phyloP scores from a whole-genome alignment of 1,140 invertebrate species.

The Drosophila setifemur region DNA sequence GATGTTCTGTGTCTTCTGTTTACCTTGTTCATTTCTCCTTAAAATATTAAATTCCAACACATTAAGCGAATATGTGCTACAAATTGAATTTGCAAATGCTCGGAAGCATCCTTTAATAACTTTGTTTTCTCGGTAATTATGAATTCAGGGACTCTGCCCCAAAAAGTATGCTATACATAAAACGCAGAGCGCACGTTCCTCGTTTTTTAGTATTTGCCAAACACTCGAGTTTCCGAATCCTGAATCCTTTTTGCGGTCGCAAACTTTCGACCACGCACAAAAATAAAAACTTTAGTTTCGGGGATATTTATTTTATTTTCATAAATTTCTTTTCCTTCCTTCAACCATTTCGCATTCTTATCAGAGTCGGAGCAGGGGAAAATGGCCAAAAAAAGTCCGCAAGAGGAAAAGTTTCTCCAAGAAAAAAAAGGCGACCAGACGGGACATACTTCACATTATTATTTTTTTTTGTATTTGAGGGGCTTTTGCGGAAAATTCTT shows the following conservation, averaged over 20 bases:
- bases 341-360: slow-evolving; percentile 63
- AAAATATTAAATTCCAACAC: background rate
- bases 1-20: no score
- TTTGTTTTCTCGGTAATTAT: slow-evolving; percentile 48
- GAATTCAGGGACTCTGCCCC: slow-evolving; percentile 5
- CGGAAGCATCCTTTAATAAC: slow-evolving; percentile 23
- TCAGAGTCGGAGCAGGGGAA: slow-evolving; percentile 22
- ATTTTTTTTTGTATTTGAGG: background rate
- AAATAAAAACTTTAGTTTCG: slow-evolving; percentile 61
- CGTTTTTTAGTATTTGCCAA: slow-evolving; percentile 56
- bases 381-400: slow-evolving; percentile 29
- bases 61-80: no score
- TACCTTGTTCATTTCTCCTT: no score
- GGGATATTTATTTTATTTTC: slow-evolving; percentile 62
- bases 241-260: slow-evolving; percentile 37
- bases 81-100: no score
- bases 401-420: slow-evolving; percentile 39
- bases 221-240: slow-evolving; percentile 44
- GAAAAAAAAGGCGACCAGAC: slow-evolving; percentile 17
- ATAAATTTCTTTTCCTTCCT: slow-evolving; percentile 59
- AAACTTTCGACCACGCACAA: slow-evolving; percentile 38
- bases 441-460: slow-evolving; percentile 53
- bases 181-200: slow-evolving; percentile 20
- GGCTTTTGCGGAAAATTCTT: slow-evolving; percentile 31
- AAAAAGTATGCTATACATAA: slow-evolving; percentile 12